Conservation (phyloP, 1,140 invertebrate genomes). For the Ladona fulva region DNA sequence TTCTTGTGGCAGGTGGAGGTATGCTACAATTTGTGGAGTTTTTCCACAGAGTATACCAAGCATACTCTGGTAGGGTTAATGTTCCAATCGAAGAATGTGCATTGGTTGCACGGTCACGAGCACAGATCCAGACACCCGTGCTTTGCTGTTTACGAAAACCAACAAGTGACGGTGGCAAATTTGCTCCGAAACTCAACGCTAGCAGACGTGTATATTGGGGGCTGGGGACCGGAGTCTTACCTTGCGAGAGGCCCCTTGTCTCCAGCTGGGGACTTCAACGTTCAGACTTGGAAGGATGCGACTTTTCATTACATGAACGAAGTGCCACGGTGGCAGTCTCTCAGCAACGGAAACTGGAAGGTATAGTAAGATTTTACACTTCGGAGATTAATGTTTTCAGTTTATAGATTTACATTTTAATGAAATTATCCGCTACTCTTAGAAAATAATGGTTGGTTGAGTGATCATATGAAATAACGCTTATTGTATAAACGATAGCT, state of each 20-base stretch:
- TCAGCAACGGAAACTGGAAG: constrained; percentile 41
- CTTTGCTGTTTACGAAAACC: not conserved
- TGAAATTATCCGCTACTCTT: too few species aligned
- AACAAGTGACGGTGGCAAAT: not conserved
- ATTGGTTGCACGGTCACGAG: not conserved
- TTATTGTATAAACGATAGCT: too few species aligned
- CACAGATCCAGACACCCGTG: not conserved
- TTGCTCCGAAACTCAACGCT: not conserved
- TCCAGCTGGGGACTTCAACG: constrained; percentile 44
- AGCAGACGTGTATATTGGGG: not conserved
- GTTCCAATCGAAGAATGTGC: not conserved
- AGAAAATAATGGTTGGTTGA: too few species aligned
- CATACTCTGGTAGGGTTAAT: not conserved
- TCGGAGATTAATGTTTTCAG: too few species aligned
- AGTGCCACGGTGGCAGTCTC: constrained; percentile 44
- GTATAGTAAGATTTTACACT: too few species aligned
- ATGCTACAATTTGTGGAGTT: not conserved
- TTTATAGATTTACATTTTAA: too few species aligned
- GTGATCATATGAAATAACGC: too few species aligned
- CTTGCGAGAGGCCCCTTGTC: constrained; percentile 43
- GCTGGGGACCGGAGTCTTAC: constrained; percentile 19
- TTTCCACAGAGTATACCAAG: not conserved
- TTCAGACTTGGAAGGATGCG: constrained; percentile 36
- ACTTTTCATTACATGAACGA: constrained; percentile 46
- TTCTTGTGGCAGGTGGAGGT: not conserved